Evolutionary conservation across 2,888 invertebrate species (phyloP).

Genomic region (Bellardia bayeri): DNA sequence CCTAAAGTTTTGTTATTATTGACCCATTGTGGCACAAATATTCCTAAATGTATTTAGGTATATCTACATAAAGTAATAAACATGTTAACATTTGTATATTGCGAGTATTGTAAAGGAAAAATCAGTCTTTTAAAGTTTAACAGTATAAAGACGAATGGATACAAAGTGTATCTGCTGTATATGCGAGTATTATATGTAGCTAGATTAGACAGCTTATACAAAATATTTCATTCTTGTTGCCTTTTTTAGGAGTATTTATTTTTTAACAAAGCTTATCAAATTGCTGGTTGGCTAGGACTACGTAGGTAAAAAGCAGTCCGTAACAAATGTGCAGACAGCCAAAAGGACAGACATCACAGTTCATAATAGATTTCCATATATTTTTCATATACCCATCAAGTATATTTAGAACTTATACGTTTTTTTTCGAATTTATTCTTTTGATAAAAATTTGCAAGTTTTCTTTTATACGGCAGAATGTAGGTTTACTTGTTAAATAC

Average conservation of each 20-base stretch:
- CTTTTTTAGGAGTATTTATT: not conserved
- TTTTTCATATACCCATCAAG: not conserved
- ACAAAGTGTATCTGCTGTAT: not conserved
- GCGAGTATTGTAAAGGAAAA: not conserved
- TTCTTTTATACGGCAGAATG: not conserved
- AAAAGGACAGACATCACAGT: slow-evolving; percentile 11
- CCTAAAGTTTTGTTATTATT: not conserved
- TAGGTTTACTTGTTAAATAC: not conserved
- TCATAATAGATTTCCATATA: slow-evolving; percentile 47
- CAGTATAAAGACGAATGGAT: slow-evolving; percentile 6
- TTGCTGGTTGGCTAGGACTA: not conserved
- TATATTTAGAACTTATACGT: not conserved
- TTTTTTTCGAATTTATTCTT: slow-evolving; percentile 8
- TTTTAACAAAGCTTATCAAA: not conserved
- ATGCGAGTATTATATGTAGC: not conserved
- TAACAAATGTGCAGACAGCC: slow-evolving; percentile 13
- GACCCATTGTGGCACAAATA: not conserved
- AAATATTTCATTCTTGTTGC: not conserved
- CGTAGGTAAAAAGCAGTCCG: not conserved
- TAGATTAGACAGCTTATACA: slow-evolving; percentile 10
- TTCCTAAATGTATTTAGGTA: not conserved
- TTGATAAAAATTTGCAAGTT: not conserved
- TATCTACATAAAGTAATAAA: not conserved
- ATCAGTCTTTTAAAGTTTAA: slow-evolving; percentile 13
- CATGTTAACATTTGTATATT: slow-evolving; percentile 4